Evolutionary conservation across 2,113 vertebrate species (phyloP), one percentile per base, ranked within the genome.

Genomic region (Spea bombifrons): DNA sequence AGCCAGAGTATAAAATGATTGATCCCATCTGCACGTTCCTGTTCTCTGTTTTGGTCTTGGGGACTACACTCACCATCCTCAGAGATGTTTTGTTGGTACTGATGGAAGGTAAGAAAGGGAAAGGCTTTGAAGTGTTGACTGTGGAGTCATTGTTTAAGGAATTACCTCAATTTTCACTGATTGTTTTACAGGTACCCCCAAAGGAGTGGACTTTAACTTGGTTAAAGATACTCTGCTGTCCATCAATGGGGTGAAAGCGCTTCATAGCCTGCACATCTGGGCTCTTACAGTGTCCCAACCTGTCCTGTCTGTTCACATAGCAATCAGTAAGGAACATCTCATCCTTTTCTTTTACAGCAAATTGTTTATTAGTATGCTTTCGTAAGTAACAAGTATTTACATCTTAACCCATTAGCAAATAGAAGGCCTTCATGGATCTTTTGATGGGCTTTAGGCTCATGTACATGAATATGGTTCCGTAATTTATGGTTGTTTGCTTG

Each of bases 1-100:
- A 98, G 96, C 97, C 93, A 0, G 91, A 96, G 81, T 96, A 91
- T 72, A 98, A 96, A 84, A 92, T 80, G 0, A 86, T 94, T n/a
- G 95, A 99, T 86, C 95, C 94, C 3, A 89, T 96, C 83, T 99
- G 96, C 77, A 98, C 95, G 17, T 97, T 98, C 88, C 84, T 98
- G 66, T 99, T 98, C 88, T 98, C 96, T 0, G 46, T 87, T 0
- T 85, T 98, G 48, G 94, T 98, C 65, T 83, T 98, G 70, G 93
- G 86, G n/a, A 96, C 96, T 0, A 96, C 96, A 0, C 47, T 94
- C 78, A 92, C 92, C 63, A 91, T 96, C 86, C 87, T 94, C 7
- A 93, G 91, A 0, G 96, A 96, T 0, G 91, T 97, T 53, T 84
- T 95, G 79, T 90, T 93, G 0, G 90, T 96, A 45, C 89, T 98